These are phyloP conservation scores for Ptychodera flava DNA, from an alignment of 35 echinoderm and acorn worm genomes.

Conservation along the genomic window DNA sequence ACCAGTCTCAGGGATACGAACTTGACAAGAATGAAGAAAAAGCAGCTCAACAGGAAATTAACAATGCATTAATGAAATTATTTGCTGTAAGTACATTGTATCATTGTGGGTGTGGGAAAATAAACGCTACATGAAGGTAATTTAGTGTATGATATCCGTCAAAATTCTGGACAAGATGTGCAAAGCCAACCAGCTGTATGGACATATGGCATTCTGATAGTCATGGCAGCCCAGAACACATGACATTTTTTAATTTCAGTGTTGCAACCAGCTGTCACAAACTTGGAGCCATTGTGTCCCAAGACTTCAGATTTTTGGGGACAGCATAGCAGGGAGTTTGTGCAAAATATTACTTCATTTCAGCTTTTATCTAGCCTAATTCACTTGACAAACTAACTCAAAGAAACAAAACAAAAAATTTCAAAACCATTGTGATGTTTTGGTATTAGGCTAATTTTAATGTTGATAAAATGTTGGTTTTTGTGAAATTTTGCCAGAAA, in stretches of 20 bases:
- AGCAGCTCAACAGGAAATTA: slow-evolving; percentile 34
- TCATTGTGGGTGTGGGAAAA: neutral
- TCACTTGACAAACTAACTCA: no score
- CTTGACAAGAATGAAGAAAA: slow-evolving; percentile 39
- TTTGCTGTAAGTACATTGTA: slow-evolving; percentile 84
- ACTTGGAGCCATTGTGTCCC: no score
- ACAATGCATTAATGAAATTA: slow-evolving; percentile 84
- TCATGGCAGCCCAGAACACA: neutral
- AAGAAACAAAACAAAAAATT: no score
- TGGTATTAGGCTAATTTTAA: no score
- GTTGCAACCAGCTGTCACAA: neutral
- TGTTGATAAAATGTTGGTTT: no score
- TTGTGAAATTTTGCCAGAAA: no score
- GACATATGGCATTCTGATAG: neutral
- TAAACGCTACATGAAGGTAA: neutral
- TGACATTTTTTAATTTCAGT: neutral
- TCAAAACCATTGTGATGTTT: no score
- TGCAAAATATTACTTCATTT: no score
- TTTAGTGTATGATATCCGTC: neutral
- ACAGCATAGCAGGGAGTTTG: no score
- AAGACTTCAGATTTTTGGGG: no score
- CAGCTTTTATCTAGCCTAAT: no score
- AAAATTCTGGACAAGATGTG: neutral
- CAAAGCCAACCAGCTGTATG: neutral
- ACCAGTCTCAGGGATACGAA: slow-evolving; percentile 22